A percentile compares a stretch with the other conserved stretches of the same genome.
These are phyloP conservation scores for Holotrichia oblita DNA, from an alignment of 1,140 invertebrate species.

Conservation along the genomic window DNA sequence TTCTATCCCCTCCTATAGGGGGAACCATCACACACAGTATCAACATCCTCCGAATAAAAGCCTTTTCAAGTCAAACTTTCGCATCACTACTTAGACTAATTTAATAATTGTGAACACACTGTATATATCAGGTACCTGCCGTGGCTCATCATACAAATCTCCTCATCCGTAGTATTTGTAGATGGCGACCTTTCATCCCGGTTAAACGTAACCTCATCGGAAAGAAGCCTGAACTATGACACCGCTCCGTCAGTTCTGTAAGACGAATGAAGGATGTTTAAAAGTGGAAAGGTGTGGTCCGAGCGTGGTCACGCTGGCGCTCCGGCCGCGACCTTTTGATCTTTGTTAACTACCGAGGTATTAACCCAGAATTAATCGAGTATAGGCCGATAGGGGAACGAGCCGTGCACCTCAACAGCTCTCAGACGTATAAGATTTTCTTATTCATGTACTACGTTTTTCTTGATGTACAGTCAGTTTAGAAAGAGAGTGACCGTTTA, in stretches of 20 bases:
- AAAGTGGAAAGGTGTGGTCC: constrained; percentile 27
- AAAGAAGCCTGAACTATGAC: constrained; percentile 35
- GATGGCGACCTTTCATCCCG: not conserved
- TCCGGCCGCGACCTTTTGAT: constrained; percentile 29
- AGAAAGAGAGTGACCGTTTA: too few species aligned
- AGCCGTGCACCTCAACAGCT: not conserved
- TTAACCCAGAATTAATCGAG: constrained; percentile 34
- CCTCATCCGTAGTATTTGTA: not conserved
- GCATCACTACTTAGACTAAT: too few species aligned
- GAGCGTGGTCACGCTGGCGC: constrained; percentile 22
- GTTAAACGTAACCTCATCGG: constrained; percentile 3
- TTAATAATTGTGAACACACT: too few species aligned
- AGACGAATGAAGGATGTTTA: constrained; percentile 29
- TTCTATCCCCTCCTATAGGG: too few species aligned
- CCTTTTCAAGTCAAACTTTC: too few species aligned
- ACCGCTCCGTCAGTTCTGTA: not conserved
- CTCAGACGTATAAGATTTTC: not conserved
- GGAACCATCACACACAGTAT: too few species aligned
- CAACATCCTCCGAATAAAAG: too few species aligned
- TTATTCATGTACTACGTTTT: not conserved
- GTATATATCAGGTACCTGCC: not conserved
- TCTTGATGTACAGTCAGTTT: too few species aligned
- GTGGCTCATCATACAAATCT: not conserved
- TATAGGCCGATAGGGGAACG: not conserved
- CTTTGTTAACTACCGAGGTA: constrained; percentile 28